Evolutionary conservation across 2,113 vertebrate species (phyloP), one percentile per base, ranked within the genome.

Genomic region (Brachyhypopomus occidentalis): DNA sequence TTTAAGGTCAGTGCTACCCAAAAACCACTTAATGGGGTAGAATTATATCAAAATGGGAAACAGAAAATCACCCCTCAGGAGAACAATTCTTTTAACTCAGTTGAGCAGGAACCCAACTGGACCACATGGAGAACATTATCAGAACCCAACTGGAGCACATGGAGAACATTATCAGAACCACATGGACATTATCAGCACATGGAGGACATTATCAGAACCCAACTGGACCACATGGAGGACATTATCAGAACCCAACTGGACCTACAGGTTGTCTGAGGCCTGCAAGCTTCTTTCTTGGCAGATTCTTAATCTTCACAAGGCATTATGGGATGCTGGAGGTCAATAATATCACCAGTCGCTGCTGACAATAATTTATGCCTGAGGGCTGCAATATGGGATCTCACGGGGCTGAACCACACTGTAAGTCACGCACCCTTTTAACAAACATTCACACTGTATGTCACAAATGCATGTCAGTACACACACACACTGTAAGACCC

Each of bases 351-450:
- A 58, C 63, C 83, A 84, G 78, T 80, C 85, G 84, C 79, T 67
- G 71, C 72, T 48, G 72, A 20, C 55, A 1, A 75, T 88, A 88
- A 91, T 90, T 90, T 79, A 91, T 88, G 84, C 87, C 82, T 71
- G 82, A 73, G 48, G 78, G 88, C 84, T 79, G 79, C 80, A 83
- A 48, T n/a, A 16, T 20, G 67, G 20, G 73, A n/a, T 23, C 77
- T 83, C 80, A 25, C 64, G 7, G 55, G 80, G 67, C 70, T 20
- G 73, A 72, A 80, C 76, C 85, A 66, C 72, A 82, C 48, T 25
- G 71, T 73, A 84, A 83, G 79, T 86, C 84, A 87, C 70, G 12
- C 2, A 52, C 1, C 1, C 45, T 12, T 12, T 11, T 30, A 11
- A 80, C 84, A 88, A 77, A 77, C 83, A 17, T 80, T 34, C 45